Evolutionary conservation across 2,888 invertebrate genomes (phyloP).

Genomic region (Dasysyrphus albostriatus): DNA sequence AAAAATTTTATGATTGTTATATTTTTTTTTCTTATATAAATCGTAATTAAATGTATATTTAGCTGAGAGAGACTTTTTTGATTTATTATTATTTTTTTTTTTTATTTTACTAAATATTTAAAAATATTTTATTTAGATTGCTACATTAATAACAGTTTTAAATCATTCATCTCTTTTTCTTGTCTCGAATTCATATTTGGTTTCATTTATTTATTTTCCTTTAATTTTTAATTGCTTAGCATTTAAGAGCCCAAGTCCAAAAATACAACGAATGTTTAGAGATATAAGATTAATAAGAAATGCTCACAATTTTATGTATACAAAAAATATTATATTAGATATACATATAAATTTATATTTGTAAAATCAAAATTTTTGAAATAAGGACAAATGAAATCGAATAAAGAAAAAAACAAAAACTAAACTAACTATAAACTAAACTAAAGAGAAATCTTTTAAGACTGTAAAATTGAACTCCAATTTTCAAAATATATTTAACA

Average conservation of each 20-base stretch:
- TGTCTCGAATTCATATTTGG: conserved; percentile 36
- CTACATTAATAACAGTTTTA: conserved; percentile 13
- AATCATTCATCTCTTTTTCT: conserved; percentile 12
- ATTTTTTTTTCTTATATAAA: conserved; percentile 43
- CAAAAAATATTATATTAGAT: not conserved
- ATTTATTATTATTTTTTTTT: conserved; percentile 8
- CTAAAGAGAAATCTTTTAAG: conserved; percentile 48
- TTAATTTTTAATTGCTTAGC: conserved; percentile 25
- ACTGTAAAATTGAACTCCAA: conserved; percentile 61
- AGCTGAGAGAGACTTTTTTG: conserved; percentile 57
- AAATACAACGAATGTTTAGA: conserved; percentile 66
- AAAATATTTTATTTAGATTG: conserved; percentile 9
- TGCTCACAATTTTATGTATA: conserved; percentile 34
- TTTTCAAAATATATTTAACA: conserved; percentile 58
- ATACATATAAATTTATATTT: not conserved
- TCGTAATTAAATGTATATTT: conserved; percentile 34
- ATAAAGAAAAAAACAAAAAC: conserved; percentile 26
- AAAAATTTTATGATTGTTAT: conserved; percentile 36
- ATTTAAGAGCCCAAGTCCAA: conserved; percentile 60
- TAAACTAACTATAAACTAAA: not conserved
- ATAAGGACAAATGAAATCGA: conserved; percentile 14
- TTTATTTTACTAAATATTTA: not conserved
- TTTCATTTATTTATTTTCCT: conserved; percentile 60
- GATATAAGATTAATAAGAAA: conserved; percentile 37
- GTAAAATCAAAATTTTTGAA: conserved; percentile 2